phyloP scores from a whole-genome alignment of 2,113 vertebrate genomes.

The Arizona elegans region DNA sequence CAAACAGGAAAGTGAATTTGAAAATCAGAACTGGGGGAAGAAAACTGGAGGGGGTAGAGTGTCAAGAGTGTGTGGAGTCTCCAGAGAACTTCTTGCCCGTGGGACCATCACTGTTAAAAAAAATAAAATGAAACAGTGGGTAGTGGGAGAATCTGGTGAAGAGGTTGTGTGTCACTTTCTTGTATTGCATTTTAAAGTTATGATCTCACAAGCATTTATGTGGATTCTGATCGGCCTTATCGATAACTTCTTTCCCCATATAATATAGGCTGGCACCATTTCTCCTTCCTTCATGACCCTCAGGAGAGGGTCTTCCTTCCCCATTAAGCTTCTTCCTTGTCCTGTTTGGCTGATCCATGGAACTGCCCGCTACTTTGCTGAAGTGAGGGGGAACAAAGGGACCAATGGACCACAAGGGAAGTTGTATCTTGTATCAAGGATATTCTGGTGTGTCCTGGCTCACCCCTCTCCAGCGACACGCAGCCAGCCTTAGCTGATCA shows the following conservation, averaged over 20 bases:
- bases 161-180: not conserved
- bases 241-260: not conserved
- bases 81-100: not conserved
- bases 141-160: not conserved
- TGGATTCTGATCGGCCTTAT: constrained; percentile 44
- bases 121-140: not conserved
- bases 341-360: not conserved
- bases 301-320: not conserved
- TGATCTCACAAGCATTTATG: constrained; percentile 18
- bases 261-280: not conserved
- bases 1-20: not conserved
- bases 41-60: not conserved
- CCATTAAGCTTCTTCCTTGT: not conserved
- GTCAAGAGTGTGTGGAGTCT: not conserved
- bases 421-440: not conserved
- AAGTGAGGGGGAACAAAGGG: not conserved
- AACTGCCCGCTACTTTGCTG: not conserved
- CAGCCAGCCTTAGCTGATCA: not conserved
- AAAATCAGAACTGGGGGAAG: not conserved
- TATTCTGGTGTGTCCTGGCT: not conserved
- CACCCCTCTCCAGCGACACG: not conserved
- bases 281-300: not conserved
- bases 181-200: constrained; percentile 13
- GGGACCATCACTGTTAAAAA: not conserved
- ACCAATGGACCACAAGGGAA: not conserved